Percentiles rank a stretch among this genome's conserved stretches.
phyloP scores from a whole-genome alignment of 1,140 invertebrate genomes.

The Procambarus virginalis region DNA sequence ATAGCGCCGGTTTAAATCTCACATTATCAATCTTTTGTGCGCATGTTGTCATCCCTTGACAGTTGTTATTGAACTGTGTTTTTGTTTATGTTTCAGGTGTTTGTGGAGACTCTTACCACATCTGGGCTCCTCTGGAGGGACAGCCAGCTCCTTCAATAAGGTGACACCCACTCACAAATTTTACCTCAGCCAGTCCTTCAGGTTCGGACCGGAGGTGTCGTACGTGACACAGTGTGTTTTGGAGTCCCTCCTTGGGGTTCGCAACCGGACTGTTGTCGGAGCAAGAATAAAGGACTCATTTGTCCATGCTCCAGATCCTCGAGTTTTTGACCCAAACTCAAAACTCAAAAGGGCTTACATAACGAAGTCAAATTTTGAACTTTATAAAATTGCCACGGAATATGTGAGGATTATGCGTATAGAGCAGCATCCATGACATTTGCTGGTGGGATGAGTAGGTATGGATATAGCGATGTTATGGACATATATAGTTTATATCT shows the following conservation, averaged over 20 bases:
- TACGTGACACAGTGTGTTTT: constrained; percentile 63
- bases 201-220: constrained; percentile 71
- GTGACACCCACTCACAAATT: constrained; percentile 73
- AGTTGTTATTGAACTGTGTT: too few species aligned
- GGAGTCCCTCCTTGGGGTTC: background rate
- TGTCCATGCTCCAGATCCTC: background rate
- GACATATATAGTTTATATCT: constrained; percentile 31
- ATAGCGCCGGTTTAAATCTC: too few species aligned
- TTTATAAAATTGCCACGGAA: constrained; percentile 7
- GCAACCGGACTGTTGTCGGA: constrained; percentile 23
- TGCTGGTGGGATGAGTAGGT: constrained; percentile 39
- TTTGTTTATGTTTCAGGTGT: constrained; percentile 1
- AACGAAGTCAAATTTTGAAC: constrained; percentile 6
- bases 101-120: constrained; percentile 76
- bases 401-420: background rate
- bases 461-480: constrained; percentile 24
- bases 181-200: constrained; percentile 74
- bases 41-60: too few species aligned
- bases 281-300: background rate
- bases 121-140: constrained; percentile 75
- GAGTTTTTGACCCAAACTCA: background rate
- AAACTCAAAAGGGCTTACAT: constrained; percentile 10
- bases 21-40: too few species aligned
- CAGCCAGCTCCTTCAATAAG: constrained; percentile 73
- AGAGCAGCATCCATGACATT: background rate